Evolutionary conservation across 1,140 invertebrate species (phyloP).

Genomic region (Drosophila virilis): DNA sequence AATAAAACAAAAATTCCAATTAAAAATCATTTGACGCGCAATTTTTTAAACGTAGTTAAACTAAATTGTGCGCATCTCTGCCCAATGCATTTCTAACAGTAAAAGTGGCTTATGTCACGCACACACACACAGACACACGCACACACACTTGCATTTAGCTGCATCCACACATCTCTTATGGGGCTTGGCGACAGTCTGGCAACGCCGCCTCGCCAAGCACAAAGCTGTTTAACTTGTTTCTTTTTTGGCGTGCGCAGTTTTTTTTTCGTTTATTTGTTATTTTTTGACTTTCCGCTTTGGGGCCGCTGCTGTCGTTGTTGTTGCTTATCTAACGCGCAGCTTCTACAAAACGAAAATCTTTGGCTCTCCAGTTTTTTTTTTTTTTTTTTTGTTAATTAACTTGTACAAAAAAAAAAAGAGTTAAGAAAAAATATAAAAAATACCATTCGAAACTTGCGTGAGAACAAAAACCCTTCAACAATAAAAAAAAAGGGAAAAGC

Average conservation of each 20-base stretch:
- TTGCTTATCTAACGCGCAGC: slow-evolving; percentile 35
- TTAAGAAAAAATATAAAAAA: slow-evolving; percentile 24
- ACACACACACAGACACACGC: slow-evolving; percentile 40
- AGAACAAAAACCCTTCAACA: slow-evolving; percentile 18
- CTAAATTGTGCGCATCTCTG: slow-evolving; percentile 53
- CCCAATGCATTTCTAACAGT: slow-evolving; percentile 75
- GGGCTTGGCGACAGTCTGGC: slow-evolving; percentile 63
- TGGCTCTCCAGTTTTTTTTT: not conserved
- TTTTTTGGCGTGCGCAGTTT: slow-evolving; percentile 80
- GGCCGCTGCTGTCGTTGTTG: slow-evolving; percentile 34
- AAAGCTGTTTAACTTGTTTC: slow-evolving; percentile 82
- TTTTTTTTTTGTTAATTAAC: slow-evolving; percentile 52
- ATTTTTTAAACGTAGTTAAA: slow-evolving; percentile 10
- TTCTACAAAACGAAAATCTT: slow-evolving; percentile 26
- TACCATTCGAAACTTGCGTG: slow-evolving; percentile 38
- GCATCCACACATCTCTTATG: slow-evolving; percentile 42
- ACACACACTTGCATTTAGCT: slow-evolving; percentile 26
- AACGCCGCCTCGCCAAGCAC: slow-evolving; percentile 55
- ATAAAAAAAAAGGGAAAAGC: slow-evolving; percentile 52
- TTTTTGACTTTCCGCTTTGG: slow-evolving; percentile 51
- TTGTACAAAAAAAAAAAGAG: slow-evolving; percentile 32
- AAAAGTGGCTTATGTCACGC: slow-evolving; percentile 81
- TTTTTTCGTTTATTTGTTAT: slow-evolving; percentile 22
- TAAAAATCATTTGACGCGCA: slow-evolving; percentile 58
- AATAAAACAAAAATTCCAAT: slow-evolving; percentile 33